Base-by-base conservation (phyloP, 1,140 invertebrate genomes). In the Drosophila eugracilis region DNA sequence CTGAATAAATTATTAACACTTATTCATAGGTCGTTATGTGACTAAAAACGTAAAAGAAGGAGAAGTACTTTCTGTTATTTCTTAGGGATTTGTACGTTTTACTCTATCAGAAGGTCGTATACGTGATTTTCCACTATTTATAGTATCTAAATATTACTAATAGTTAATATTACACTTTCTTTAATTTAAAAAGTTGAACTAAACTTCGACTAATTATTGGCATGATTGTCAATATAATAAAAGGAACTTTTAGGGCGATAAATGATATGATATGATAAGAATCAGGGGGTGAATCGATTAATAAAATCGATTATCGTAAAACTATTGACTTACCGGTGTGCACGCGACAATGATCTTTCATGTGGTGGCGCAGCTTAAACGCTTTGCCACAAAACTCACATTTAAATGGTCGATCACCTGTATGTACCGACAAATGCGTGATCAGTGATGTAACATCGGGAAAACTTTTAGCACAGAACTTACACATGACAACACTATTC, bases 281-380 rank as follows among this genome's bases (percentile, higher is more conserved):
- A 6, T 34, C 17, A 50, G 12, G 14, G 34, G 28, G 6, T 48
- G 22, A 14, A 34, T 53, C 32, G n/a, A 36, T 10, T 7, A 24
- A 32, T 58, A 21, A n/a, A n/a, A n/a, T n/a, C 10, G 12, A 32
- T 22, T 30, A n/a, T n/a, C 30, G 12, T 37, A 10, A 7, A 36
- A 32, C 17, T 44, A 41, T 52, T 47, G 44, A 89, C 93, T 92
- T 92, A 94, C 93, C 97, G 77, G 96, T 97, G 91, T 97, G 97
- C 50, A 97, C 96, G 83, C 96, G 94, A 92, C 96, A 97, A 92
- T 97, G 97, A 92, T 97, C 96, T 92, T 97, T 97, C 96, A 98
- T 97, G 92, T 97, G 96, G 91, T 97, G 96, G 42, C 96, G 94
- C 73, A 97, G 92, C 91, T 97, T 97, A 93, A 97, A 97, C 63